These are phyloP conservation scores for Sebastes taczanowskii DNA, from an alignment of 2,797 vertebrate genomes.

Conservation along the genomic window DNA sequence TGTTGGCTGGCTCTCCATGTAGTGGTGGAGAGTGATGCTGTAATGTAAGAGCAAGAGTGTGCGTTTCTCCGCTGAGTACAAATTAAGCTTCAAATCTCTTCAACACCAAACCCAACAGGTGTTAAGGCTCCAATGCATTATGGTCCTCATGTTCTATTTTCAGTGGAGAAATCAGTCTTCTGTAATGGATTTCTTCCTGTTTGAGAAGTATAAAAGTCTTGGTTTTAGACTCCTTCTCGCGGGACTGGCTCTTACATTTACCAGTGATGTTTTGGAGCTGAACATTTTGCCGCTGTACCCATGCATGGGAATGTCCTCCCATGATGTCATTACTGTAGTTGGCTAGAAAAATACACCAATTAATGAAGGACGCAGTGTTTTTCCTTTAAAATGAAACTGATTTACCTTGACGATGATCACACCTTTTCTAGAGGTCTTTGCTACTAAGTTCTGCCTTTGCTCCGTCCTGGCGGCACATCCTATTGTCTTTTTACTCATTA, in stretches of 20 bases:
- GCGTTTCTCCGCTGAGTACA: background rate
- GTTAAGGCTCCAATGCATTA: background rate
- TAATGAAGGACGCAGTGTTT: background rate
- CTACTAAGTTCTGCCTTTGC: background rate
- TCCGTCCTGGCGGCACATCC: background rate
- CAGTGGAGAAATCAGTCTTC: background rate
- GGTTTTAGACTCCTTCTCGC: background rate
- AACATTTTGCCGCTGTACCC: background rate
- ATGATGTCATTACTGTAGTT: background rate
- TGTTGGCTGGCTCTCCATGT: background rate
- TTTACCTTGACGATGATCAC: background rate
- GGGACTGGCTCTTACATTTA: background rate
- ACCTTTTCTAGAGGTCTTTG: background rate
- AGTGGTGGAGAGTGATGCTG: background rate
- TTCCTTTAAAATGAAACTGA: background rate
- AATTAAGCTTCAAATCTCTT: constrained; percentile 2
- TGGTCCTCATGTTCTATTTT: background rate
- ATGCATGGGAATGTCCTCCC: background rate
- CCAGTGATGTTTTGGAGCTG: background rate
- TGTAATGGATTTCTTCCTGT: background rate
- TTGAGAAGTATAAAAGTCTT: background rate
- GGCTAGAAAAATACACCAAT: background rate
- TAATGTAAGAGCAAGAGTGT: background rate
- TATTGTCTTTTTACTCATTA: constrained; percentile 12
- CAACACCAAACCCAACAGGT: background rate